A percentile compares a stretch with the other conserved stretches of the same genome.
Evolutionary conservation across 2,888 invertebrate genomes (phyloP).

Genomic region (Buathra laborator): DNA sequence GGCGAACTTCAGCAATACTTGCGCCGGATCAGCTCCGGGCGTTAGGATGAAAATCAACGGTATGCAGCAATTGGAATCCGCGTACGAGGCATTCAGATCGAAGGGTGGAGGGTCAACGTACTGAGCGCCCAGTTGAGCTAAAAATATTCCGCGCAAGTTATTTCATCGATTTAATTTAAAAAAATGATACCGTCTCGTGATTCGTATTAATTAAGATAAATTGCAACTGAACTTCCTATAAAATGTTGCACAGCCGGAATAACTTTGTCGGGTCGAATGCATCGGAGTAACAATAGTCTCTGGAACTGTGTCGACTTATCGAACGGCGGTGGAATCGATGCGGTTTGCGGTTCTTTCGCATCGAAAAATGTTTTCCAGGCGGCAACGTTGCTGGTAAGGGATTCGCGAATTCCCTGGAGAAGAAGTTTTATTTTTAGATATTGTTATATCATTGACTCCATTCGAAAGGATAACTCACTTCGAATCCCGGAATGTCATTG

Average conservation of each 20-base stretch:
- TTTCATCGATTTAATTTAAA: not conserved
- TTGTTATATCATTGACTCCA: not conserved
- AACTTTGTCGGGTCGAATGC: slow-evolving; percentile 95
- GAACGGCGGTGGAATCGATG: slow-evolving; percentile 91
- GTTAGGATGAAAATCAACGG: slow-evolving; percentile 96
- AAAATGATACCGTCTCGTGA: not conserved
- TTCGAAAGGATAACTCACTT: slow-evolving; percentile 76
- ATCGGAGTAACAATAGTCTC: slow-evolving; percentile 92
- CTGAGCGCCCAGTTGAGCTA: slow-evolving; percentile 90
- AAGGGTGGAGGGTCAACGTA: slow-evolving; percentile 97
- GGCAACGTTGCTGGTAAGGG: slow-evolving; percentile 87
- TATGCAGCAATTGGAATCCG: slow-evolving; percentile 94
- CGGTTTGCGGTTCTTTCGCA: slow-evolving; percentile 90
- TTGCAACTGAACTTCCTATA: slow-evolving; percentile 86
- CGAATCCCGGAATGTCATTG: slow-evolving; percentile 86
- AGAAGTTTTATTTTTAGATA: slow-evolving; percentile 18
- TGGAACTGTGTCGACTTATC: slow-evolving; percentile 89
- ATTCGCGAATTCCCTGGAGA: slow-evolving; percentile 88
- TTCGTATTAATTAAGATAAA: not conserved
- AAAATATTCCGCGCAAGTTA: not conserved
- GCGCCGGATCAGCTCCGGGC: slow-evolving; percentile 97
- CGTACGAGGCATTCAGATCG: slow-evolving; percentile 93
- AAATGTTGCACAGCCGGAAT: slow-evolving; percentile 91
- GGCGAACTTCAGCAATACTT: slow-evolving; percentile 95
- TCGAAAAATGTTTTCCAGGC: slow-evolving; percentile 93